Evolutionary conservation across 37 sponge, comb jelly and placozoan genomes (phyloP).

Genomic region (Cliona cf. orientalis): DNA sequence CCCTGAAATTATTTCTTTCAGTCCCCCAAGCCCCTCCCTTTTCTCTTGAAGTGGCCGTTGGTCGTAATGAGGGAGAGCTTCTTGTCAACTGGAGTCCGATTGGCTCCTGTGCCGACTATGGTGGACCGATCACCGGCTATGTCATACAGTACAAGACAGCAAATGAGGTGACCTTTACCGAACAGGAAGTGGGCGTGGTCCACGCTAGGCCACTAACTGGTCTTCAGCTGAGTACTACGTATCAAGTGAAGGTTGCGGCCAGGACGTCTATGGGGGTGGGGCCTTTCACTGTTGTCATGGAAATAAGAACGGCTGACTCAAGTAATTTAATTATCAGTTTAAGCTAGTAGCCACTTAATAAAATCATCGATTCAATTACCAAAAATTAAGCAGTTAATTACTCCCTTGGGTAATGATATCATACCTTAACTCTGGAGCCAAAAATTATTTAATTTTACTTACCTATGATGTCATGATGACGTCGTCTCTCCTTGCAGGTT

Average conservation of each 20-base stretch:
- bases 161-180: neutral
- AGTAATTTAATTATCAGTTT: neutral
- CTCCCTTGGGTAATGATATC: no score
- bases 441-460: no score
- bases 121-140: slow-evolving; percentile 39
- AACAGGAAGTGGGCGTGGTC: neutral
- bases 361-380: neutral
- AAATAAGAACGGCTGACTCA: neutral
- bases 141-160: slow-evolving; percentile 8
- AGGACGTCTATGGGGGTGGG: slow-evolving; percentile 35
- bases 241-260: slow-evolving; percentile 28
- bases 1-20: no score
- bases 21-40: slow-evolving; percentile 21
- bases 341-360: neutral
- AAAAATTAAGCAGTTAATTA: no score
- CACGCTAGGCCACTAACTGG: neutral
- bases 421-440: no score
- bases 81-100: slow-evolving; percentile 16
- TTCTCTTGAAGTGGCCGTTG: neutral
- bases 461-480: neutral
- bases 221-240: neutral
- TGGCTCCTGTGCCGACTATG: neutral
- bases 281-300: neutral
- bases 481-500: neutral
- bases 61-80: neutral